These are phyloP conservation scores for Trachythela sp. DNA, from an alignment of 64 coral and sea anemone genomes.

Conservation along the genomic window DNA sequence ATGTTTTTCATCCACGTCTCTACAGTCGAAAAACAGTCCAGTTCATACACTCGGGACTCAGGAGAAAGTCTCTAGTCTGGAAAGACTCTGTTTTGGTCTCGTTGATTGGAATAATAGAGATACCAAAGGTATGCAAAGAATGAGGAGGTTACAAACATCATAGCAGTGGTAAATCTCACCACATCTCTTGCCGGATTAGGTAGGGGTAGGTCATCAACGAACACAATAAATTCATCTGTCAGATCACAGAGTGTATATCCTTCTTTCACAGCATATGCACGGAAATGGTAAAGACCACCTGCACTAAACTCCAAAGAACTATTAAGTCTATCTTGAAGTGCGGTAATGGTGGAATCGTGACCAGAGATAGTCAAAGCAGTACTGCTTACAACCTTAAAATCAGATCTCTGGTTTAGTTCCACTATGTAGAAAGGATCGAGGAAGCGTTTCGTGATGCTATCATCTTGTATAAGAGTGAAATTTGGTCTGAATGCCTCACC, in stretches of 20 bases:
- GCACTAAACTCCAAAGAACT: slow-evolving; percentile 80
- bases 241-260: slow-evolving; percentile 78
- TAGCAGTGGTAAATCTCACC: slow-evolving; percentile 75
- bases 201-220: slow-evolving; percentile 67
- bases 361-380: slow-evolving; percentile 34
- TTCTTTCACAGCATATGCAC: slow-evolving; percentile 64
- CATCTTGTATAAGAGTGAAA: slow-evolving; percentile 65
- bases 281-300: slow-evolving; percentile 86
- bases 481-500: slow-evolving; percentile 66
- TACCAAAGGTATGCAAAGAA: slow-evolving; percentile 65
- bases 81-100: not conserved
- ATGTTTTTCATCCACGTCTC: too few relatives aligned
- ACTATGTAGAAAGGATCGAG: slow-evolving; percentile 73
- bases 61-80: not conserved
- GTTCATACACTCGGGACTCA: not conserved
- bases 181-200: slow-evolving; percentile 79
- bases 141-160: slow-evolving; percentile 63
- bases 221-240: slow-evolving; percentile 86
- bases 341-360: slow-evolving; percentile 15
- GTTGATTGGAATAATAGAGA: not conserved
- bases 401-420: slow-evolving; percentile 71
- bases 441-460: slow-evolving; percentile 25
- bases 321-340: slow-evolving; percentile 52
- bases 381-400: slow-evolving; percentile 50
- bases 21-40: not conserved